A percentile compares a stretch with the other conserved stretches of the same genome.
Evolutionary conservation across 1,140 invertebrate genomes (phyloP).

Genomic region (Radopholus similis): DNA sequence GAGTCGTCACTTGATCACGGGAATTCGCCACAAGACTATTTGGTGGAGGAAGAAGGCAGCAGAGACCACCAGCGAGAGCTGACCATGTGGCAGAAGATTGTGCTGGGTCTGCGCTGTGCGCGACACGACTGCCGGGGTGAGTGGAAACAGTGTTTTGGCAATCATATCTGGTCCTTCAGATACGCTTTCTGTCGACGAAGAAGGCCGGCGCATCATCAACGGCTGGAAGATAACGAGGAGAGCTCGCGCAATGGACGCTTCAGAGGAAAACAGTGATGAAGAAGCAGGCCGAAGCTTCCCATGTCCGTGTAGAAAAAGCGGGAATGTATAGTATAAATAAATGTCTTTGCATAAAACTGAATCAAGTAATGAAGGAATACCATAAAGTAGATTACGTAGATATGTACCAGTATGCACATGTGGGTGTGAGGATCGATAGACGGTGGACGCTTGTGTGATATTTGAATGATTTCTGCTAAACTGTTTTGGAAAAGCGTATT

Average conservation of each 20-base stretch:
- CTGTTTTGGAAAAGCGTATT: too few species aligned
- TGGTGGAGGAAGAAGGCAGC: neutral
- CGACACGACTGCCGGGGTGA: slow-evolving; percentile 12
- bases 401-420: too few species aligned
- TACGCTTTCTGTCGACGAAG: neutral
- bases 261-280: neutral
- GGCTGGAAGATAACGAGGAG: slow-evolving; percentile 18
- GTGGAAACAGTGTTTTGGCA: neutral
- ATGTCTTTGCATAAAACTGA: too few species aligned
- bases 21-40: neutral
- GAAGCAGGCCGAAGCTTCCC: neutral
- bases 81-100: slow-evolving; percentile 12
- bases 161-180: neutral
- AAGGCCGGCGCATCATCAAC: slow-evolving; percentile 9
- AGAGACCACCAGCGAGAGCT: too few species aligned
- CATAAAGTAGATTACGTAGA: too few species aligned
- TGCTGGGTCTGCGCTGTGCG: slow-evolving; percentile 10
- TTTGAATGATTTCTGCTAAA: too few species aligned
- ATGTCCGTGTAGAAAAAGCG: slow-evolving; percentile 1
- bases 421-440: too few species aligned
- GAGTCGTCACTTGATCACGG: too few species aligned
- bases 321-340: neutral
- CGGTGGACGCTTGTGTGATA: too few species aligned
- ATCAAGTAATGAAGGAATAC: too few species aligned
- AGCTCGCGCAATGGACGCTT: neutral